These are phyloP conservation scores for Calliphora vicina DNA, from an alignment of 1,140 invertebrate species.

Conservation along the genomic window DNA sequence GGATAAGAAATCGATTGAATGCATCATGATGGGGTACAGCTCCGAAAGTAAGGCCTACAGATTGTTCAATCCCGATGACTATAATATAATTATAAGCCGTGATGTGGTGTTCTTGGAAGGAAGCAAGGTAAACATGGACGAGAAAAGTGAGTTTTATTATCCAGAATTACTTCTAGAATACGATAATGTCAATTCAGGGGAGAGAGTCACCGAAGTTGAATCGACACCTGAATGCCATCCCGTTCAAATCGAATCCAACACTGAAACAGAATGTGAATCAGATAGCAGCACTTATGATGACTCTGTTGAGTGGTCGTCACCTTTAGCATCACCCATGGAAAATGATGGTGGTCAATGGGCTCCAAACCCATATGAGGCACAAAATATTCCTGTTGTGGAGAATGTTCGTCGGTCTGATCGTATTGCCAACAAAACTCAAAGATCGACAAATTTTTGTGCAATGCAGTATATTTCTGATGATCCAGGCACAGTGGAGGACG, in stretches of 20 bases:
- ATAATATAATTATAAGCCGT: constrained; percentile 10
- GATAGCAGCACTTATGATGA: too few relatives aligned
- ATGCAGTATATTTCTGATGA: neutral
- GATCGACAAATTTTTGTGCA: neutral
- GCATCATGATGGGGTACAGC: constrained; percentile 35
- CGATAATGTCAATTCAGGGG: too few relatives aligned
- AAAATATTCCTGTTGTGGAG: neutral
- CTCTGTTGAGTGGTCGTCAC: too few relatives aligned
- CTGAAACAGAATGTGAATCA: too few relatives aligned
- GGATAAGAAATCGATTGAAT: constrained; percentile 35
- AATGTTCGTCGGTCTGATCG: neutral
- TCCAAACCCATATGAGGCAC: too few relatives aligned
- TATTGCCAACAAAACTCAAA: neutral
- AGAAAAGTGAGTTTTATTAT: neutral
- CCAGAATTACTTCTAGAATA: neutral
- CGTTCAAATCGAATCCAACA: too few relatives aligned
- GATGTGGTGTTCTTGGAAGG: constrained; percentile 22
- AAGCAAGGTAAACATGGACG: neutral
- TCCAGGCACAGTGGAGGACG: neutral
- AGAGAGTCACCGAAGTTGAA: too few relatives aligned
- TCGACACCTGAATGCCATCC: too few relatives aligned
- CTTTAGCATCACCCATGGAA: too few relatives aligned
- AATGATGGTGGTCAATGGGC: too few relatives aligned
- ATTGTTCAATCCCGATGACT: neutral
- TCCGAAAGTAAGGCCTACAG: constrained; percentile 24